Evolutionary conservation across 2,797 vertebrate genomes (phyloP).

Genomic region (Miichthys miiuy): DNA sequence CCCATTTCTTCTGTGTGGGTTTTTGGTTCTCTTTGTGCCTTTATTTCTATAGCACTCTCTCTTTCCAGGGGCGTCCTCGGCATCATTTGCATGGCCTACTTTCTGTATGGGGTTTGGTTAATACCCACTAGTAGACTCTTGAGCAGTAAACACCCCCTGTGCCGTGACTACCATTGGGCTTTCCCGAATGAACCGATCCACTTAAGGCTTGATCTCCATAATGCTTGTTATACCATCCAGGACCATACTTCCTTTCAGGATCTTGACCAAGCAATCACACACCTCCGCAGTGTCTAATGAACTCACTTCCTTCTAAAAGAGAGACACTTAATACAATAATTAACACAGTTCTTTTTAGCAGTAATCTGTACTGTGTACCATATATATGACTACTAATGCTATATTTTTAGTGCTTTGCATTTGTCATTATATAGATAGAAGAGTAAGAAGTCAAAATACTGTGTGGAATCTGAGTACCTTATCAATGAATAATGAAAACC

Average conservation of each 20-base stretch:
- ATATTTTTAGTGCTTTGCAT: conserved; percentile 1
- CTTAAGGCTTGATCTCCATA: conserved; percentile 66
- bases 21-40: conserved; percentile 53
- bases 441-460: background rate
- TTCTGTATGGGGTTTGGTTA: conserved; percentile 76
- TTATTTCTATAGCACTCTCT: conserved; percentile 56
- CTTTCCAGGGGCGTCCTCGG: conserved; percentile 63
- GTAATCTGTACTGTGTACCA: background rate
- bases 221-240: conserved; percentile 36
- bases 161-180: conserved; percentile 62
- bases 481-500: conserved; percentile 13
- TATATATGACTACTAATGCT: background rate
- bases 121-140: conserved; percentile 80
- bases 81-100: conserved; percentile 85
- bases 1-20: conserved; percentile 61
- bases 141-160: conserved; percentile 81
- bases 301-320: conserved; percentile 10
- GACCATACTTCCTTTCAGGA: conserved; percentile 22
- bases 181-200: conserved; percentile 77
- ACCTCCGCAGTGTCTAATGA: conserved; percentile 24
- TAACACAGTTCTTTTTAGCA: conserved; percentile 2
- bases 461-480: conserved; percentile 1
- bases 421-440: background rate
- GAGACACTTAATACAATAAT: conserved; percentile 19
- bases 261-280: conserved; percentile 32